These are phyloP conservation scores for Cataglyphis livida DNA, from an alignment of 2,888 invertebrate genomes.

Conservation along the genomic window DNA sequence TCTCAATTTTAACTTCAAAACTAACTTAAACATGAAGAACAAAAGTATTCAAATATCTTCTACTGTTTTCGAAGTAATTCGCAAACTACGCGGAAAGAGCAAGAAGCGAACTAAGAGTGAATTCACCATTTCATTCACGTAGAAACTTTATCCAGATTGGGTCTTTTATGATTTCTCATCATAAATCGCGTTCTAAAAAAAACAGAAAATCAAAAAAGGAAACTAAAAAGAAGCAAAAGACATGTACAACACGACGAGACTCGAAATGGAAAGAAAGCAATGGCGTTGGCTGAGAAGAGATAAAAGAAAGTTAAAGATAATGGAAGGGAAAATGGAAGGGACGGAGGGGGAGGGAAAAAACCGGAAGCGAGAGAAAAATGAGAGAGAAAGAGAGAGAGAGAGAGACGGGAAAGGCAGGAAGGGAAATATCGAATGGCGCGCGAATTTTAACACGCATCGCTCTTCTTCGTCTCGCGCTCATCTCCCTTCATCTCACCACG, in stretches of 20 bases:
- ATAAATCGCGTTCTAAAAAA: slow-evolving; percentile 13
- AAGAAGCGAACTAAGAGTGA: slow-evolving; percentile 3
- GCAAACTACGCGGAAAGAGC: neutral
- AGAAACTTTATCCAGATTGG: slow-evolving; percentile 43
- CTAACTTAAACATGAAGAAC: slow-evolving; percentile 16
- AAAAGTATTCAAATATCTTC: slow-evolving; percentile 24
- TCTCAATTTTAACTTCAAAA: slow-evolving; percentile 28
- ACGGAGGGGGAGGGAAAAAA: neutral
- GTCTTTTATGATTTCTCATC: slow-evolving; percentile 28
- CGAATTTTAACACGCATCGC: slow-evolving; percentile 38
- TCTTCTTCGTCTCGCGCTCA: slow-evolving; percentile 27
- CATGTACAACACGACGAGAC: neutral
- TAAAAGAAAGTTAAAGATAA: slow-evolving; percentile 9
- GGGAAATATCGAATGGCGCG: slow-evolving; percentile 30
- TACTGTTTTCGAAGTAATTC: slow-evolving; percentile 34
- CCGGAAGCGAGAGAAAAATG: slow-evolving; percentile 16
- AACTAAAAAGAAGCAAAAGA: neutral
- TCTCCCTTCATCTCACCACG: slow-evolving; percentile 47
- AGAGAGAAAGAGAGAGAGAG: neutral
- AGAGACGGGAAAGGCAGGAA: neutral
- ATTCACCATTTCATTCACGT: slow-evolving; percentile 35
- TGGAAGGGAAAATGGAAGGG: no score
- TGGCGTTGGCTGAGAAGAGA: slow-evolving; percentile 6
- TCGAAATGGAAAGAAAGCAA: slow-evolving; percentile 33
- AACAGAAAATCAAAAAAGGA: neutral